Base-by-base conservation (phyloP, 2,113 vertebrate genomes). In the Petrocephalus zakoni region DNA sequence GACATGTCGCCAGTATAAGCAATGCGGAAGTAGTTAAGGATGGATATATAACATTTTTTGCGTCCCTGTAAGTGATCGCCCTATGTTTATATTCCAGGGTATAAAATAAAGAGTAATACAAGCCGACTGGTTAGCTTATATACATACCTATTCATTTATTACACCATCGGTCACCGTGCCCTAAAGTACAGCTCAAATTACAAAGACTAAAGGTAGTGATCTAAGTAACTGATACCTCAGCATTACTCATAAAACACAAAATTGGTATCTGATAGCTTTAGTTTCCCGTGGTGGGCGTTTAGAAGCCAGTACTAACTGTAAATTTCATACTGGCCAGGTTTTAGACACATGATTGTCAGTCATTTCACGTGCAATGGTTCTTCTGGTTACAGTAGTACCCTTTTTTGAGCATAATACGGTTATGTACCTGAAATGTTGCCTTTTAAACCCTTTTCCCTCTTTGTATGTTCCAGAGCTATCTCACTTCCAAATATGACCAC, bases 401-500 rank as follows among this genome's bases (percentile, higher is more conserved):
- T 37, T 78, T 42, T 75, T 42, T 78, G 34, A 42, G 37, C 6
- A 11, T 37, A n/a, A 55, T 85, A 25, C 34, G 29, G 17, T 0
- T 6, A 8, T 53, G 29, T 53, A 2, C 4, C 83, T 29, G 22
- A 13, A 85, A 34, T 29, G 46, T 55, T 55, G 9, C 25, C 7
- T 55, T 25, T 4, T 17, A 7, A 68, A 29, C 61, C 10, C 10
- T 13, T n/a, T 49, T 64, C 1, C 22, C n/a, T 72, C 52, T 61
- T 25, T 82, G 88, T 87, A 87, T 89, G 88, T n/a, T n/a, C 51
- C 90, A 87, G 89, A 93, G 90, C 89, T 92, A 0, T 52, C 89
- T 93, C 92, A 93, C 93, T 95, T 94, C 93, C 95, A 96, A 93
- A 90, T 34, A 99, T 99, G 98, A 96, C 95, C 91, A 95, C 96